Evolutionary conservation across 2,113 vertebrate species (phyloP).

Genomic region (cat (Felis catus)): DNA sequence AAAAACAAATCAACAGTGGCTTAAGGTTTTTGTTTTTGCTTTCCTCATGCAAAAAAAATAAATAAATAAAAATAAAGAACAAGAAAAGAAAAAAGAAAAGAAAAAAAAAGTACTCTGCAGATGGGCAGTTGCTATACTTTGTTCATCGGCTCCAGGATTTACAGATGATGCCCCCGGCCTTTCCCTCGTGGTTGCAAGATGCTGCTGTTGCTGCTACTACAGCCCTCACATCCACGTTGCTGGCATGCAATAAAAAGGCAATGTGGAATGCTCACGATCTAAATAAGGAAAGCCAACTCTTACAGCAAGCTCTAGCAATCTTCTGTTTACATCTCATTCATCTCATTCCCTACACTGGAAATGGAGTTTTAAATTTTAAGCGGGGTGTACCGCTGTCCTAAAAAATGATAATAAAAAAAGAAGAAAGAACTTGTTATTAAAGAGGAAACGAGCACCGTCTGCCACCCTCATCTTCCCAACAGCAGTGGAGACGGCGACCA

Average conservation of each 20-base stretch:
- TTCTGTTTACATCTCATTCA: not conserved
- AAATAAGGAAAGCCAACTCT: not conserved
- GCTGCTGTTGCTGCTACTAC: rapidly evolving
- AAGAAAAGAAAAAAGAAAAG: too few species aligned
- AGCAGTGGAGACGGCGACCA: not conserved
- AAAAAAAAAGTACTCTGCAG: not conserved
- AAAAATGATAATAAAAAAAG: not conserved
- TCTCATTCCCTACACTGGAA: not conserved
- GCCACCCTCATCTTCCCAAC: not conserved
- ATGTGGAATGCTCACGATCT: not conserved
- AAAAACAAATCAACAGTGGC: not conserved
- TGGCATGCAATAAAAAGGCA: not conserved
- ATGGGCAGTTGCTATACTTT: not conserved
- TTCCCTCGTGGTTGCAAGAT: not conserved
- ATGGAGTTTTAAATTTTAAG: not conserved
- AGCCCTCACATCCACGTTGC: rapidly evolving
- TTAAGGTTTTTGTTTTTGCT: not conserved
- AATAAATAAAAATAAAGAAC: not conserved
- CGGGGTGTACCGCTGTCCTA: not conserved
- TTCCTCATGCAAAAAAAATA: not conserved
- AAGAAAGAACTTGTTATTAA: not conserved
- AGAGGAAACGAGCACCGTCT: not conserved
- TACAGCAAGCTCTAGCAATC: not conserved
- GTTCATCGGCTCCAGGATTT: not conserved
- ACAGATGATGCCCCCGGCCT: not conserved